These are phyloP conservation scores for Rostratula benghalensis DNA, from an alignment of 2,113 vertebrate species.

Conservation along the genomic window DNA sequence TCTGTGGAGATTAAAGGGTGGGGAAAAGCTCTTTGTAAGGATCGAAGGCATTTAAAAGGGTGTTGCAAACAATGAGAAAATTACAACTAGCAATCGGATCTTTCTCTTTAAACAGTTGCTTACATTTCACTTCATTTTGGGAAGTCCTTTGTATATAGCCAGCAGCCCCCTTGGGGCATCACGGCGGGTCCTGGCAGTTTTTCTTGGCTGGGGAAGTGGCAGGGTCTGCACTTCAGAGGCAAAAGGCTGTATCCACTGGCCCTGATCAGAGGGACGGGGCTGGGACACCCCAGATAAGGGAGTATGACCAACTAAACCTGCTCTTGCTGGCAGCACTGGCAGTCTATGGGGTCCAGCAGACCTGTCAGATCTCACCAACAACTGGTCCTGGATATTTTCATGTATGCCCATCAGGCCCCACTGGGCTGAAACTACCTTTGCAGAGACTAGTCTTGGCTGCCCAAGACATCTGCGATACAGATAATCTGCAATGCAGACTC, in stretches of 20 bases:
- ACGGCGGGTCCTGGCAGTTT: background rate
- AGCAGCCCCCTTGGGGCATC: constrained; percentile 6
- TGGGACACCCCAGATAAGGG: background rate
- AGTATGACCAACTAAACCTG: background rate
- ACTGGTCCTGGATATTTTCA: background rate
- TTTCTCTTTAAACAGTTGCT: constrained; percentile 31
- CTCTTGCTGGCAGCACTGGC: background rate
- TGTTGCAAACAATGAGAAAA: constrained; percentile 56
- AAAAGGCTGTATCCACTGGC: background rate
- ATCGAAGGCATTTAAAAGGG: constrained; percentile 39
- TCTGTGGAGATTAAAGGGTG: constrained; percentile 32
- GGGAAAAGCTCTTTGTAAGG: constrained; percentile 37
- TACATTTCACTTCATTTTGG: constrained; percentile 26
- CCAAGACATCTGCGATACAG: rapidly evolving
- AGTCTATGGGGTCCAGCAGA: background rate
- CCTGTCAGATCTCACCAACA: background rate
- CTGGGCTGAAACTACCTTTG: background rate
- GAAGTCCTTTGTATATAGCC: background rate
- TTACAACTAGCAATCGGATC: constrained; percentile 21
- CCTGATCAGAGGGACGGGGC: background rate
- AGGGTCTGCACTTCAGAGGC: background rate
- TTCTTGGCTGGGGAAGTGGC: background rate
- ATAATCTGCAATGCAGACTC: background rate
- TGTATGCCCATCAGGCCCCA: background rate
- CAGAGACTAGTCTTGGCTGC: background rate